Evolutionary conservation across 2,113 vertebrate species (phyloP).

Genomic region (Pycnonotus jocosus): DNA sequence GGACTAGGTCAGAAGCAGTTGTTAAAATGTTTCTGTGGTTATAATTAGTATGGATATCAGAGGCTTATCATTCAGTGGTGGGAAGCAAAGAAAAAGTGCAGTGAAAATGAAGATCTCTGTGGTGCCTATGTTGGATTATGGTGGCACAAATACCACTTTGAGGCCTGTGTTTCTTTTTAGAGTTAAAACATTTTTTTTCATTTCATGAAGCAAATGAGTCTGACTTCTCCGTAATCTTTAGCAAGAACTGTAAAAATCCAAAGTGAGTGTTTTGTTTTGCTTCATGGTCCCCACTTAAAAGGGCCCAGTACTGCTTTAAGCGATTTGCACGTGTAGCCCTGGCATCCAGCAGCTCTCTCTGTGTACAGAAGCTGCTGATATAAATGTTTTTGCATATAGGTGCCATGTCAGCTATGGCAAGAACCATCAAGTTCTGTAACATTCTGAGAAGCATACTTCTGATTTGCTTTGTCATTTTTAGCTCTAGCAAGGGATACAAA

Average conservation of each 20-base stretch:
- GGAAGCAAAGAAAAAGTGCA: not conserved
- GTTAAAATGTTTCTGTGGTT: not conserved
- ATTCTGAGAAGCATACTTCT: not conserved
- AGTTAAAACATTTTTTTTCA: not conserved
- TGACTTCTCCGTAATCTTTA: not conserved
- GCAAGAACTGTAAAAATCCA: not conserved
- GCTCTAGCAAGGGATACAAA: not conserved
- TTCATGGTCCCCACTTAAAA: not conserved
- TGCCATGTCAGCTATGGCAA: not conserved
- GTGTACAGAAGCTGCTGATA: not conserved
- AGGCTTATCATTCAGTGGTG: not conserved
- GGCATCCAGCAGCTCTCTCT: not conserved
- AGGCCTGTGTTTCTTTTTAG: not conserved
- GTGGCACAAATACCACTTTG: not conserved
- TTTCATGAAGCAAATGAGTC: not conserved
- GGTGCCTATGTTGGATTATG: not conserved
- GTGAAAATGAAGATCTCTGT: not conserved
- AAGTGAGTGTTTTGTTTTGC: not conserved
- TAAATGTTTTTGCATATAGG: not conserved
- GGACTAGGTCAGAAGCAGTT: not conserved
- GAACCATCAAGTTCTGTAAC: not conserved
- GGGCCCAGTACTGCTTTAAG: not conserved
- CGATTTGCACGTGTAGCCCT: not conserved
- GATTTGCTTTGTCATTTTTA: not conserved
- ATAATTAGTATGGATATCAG: not conserved